Percentiles rank a stretch among this genome's conserved stretches.
phyloP scores from a whole-genome alignment of 2,888 invertebrate species.

The Crocallis elinguaria region DNA sequence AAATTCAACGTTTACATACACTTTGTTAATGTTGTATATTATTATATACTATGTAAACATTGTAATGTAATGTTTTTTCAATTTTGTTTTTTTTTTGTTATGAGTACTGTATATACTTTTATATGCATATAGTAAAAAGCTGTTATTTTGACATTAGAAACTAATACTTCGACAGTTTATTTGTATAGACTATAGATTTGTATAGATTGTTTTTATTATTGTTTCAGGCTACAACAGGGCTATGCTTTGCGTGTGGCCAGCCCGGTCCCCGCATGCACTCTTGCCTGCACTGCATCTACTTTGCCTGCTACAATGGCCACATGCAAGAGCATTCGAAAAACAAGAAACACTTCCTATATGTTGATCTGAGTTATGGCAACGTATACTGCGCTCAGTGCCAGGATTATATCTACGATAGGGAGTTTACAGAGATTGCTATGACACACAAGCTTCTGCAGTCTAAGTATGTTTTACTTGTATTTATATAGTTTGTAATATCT shows the following conservation, averaged over 20 bases:
- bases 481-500: neutral
- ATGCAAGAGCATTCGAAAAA: conserved; percentile 93
- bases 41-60: too few relatives aligned
- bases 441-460: conserved; percentile 83
- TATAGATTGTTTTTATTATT: neutral
- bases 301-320: conserved; percentile 95
- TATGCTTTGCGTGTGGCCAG: conserved; percentile 92
- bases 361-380: conserved; percentile 95
- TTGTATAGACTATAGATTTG: too few relatives aligned
- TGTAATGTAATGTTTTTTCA: too few relatives aligned
- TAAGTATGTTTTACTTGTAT: conserved; percentile 63
- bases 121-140: too few relatives aligned
- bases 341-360: conserved; percentile 92
- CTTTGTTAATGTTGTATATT: too few relatives aligned
- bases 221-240: conserved; percentile 89
- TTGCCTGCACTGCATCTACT: conserved; percentile 96
- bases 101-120: too few relatives aligned
- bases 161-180: too few relatives aligned
- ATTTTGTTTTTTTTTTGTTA: too few relatives aligned
- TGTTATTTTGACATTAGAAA: too few relatives aligned
- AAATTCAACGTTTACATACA: too few relatives aligned
- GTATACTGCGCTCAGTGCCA: conserved; percentile 95
- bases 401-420: conserved; percentile 96
- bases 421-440: conserved; percentile 85
- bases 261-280: conserved; percentile 92